Base-by-base conservation (phyloP, 2,888 invertebrate species). In the Lissonota sp. region DNA sequence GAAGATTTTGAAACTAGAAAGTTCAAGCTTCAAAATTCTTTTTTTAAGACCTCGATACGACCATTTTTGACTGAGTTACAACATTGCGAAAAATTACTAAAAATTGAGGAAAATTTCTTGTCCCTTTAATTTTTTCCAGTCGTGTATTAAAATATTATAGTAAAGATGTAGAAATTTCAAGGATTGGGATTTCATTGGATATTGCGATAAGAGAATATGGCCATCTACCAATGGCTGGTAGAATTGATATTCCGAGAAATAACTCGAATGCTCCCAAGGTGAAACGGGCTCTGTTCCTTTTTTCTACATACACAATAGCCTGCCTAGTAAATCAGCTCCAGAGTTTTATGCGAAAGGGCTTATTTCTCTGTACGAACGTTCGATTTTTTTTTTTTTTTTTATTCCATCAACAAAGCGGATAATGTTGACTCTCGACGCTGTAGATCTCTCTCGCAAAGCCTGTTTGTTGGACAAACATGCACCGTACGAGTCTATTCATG, bases 401-500 rank as follows among this genome's bases (percentile, higher is more conserved):
- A 26, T 26, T 26, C 26, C 67, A 63, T 46, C 79, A 62, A 67
- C 73, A 67, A 73, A 55, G 46, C 53, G 60, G 79, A 79, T 67
- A 69, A 51, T 53, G 57, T 51, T 16, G 44, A 12, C 67, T 60
- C 60, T 44, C 67, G 12, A 14, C 64, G 46, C 66, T 57, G 44
- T 73, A 46, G 57, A 63, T 79, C 67, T 69, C 63, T 72, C 57
- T 63, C 49, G 62, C 57, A 69, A 73, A 79, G 53, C 69, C 67
- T 73, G 67, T 79, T 79, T 67, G 67, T 58, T 73, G 55, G 53
- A 26, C 67, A 79, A 79, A 79, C 79, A 69, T 72, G 12, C 26
- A 14, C 26, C 8, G 49, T 26, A 12, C 37, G 40, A 53, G 58
- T 58, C 26, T 60, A 44, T 63, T 44, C 26, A 55, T 46, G 46